A percentile compares a stretch with the other conserved stretches of the same genome.
phyloP scores from a whole-genome alignment of 2,113 vertebrate species.

The Prunella himalayana region DNA sequence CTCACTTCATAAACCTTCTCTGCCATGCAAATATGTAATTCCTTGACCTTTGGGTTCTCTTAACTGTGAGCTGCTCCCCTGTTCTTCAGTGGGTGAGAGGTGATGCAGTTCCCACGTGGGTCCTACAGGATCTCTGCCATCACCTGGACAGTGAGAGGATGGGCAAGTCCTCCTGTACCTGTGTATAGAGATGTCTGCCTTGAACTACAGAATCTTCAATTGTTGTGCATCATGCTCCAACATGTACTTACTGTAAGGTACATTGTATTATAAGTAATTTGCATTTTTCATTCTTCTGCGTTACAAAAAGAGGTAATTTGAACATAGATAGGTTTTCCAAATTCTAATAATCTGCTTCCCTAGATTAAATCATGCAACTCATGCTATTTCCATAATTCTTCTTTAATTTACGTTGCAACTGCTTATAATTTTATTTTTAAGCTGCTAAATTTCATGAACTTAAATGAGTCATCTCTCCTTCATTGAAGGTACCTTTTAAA shows the following conservation, averaged over 20 bases:
- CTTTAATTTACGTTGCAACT: background rate
- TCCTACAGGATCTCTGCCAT: background rate
- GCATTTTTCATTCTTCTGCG: background rate
- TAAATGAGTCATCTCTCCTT: background rate
- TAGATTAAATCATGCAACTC: background rate
- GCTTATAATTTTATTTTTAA: background rate
- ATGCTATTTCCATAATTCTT: background rate
- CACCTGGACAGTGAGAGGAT: background rate
- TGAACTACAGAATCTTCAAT: background rate
- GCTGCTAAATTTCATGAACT: background rate
- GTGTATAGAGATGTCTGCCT: background rate
- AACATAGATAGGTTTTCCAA: background rate
- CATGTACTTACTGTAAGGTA: background rate
- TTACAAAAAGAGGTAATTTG: background rate
- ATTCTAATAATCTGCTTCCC: background rate
- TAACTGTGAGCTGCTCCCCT: too few relatives aligned
- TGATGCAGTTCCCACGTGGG: background rate
- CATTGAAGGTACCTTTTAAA: background rate
- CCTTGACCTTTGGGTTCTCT: background rate
- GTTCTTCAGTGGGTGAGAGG: accelerated
- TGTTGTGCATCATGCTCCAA: background rate
- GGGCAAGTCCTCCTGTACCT: background rate
- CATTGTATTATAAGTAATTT: background rate
- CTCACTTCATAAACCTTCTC: constrained; percentile 30
- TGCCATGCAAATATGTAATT: background rate